A percentile compares a stretch with the other conserved stretches of the same genome.
These are phyloP conservation scores for Gymnocheta viridis DNA, from an alignment of 2,888 invertebrate genomes.

Conservation along the genomic window DNA sequence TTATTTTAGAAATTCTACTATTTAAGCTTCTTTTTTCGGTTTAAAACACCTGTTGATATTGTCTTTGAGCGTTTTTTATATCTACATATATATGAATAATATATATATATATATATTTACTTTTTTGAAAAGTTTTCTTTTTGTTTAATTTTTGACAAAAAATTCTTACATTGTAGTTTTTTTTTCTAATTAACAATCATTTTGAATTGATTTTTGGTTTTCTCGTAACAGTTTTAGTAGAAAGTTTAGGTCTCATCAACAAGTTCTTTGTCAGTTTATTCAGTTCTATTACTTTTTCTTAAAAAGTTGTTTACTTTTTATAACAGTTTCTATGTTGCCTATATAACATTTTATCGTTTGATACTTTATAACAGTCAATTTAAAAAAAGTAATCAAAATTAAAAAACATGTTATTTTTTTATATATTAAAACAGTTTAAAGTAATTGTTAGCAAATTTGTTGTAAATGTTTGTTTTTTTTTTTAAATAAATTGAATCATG, in stretches of 20 bases:
- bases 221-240: conserved; percentile 12
- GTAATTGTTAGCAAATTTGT: conserved; percentile 34
- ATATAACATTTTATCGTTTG: conserved; percentile 33
- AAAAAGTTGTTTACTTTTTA: conserved; percentile 32
- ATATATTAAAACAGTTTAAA: conserved; percentile 31
- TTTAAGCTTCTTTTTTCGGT: conserved; percentile 64
- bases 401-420: conserved; percentile 1
- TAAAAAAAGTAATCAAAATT: conserved; percentile 5
- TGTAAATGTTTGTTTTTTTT: conserved; percentile 14
- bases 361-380: conserved; percentile 54
- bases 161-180: conserved; percentile 16
- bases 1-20: conserved; percentile 72
- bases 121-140: conserved; percentile 63
- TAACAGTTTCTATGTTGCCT: conserved; percentile 33
- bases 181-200: conserved; percentile 36
- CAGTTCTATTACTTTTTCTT: conserved; percentile 46
- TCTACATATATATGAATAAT: conserved; percentile 12
- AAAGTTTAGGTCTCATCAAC: conserved; percentile 41
- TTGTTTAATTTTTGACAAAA: conserved; percentile 51
- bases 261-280: conserved; percentile 26
- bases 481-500: conserved; percentile 58
- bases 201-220: neutral
- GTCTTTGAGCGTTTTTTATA: conserved; percentile 63
- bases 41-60: conserved; percentile 72
- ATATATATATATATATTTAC: conserved; percentile 3